Evolutionary conservation across 2,797 vertebrate species (phyloP).

Genomic region (Pseudopleuronectes americanus): DNA sequence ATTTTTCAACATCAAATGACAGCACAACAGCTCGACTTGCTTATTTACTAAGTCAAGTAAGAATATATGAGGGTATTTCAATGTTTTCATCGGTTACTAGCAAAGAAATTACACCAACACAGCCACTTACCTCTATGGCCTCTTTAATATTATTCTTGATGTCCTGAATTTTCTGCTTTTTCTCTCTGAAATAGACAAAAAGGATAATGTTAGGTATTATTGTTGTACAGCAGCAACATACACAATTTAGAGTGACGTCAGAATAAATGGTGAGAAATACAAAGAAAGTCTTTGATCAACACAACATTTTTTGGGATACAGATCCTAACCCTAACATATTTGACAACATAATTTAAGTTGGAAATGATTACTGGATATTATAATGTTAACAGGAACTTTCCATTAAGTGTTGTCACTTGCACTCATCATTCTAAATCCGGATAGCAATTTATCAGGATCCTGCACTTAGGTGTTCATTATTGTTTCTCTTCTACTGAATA

Average conservation of each 20-base stretch:
- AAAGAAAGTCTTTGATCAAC: background rate
- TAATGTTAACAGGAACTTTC: too few species aligned
- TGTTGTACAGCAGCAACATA: background rate
- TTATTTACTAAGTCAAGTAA: background rate
- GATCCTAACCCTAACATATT: too few species aligned
- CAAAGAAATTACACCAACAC: background rate
- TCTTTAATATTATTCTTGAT: conserved; percentile 99
- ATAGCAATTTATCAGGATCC: too few species aligned
- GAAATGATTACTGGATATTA: too few species aligned
- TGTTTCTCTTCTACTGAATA: conserved; percentile 1
- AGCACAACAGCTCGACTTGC: background rate
- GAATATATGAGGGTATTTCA: background rate
- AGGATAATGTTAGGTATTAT: background rate
- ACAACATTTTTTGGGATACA: background rate
- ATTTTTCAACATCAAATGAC: background rate
- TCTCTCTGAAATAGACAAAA: conserved; percentile 87
- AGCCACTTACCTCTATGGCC: conserved; percentile 92
- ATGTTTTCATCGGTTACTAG: background rate
- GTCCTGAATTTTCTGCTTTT: conserved; percentile 97
- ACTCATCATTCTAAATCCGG: too few species aligned
- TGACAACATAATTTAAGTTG: too few species aligned
- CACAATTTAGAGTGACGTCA: background rate
- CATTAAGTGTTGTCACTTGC: too few species aligned
- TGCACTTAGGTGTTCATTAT: background rate
- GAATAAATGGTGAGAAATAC: background rate